These are phyloP conservation scores for Oxyteleia sp. DNA, from an alignment of 2,888 invertebrate genomes.

Conservation along the genomic window DNA sequence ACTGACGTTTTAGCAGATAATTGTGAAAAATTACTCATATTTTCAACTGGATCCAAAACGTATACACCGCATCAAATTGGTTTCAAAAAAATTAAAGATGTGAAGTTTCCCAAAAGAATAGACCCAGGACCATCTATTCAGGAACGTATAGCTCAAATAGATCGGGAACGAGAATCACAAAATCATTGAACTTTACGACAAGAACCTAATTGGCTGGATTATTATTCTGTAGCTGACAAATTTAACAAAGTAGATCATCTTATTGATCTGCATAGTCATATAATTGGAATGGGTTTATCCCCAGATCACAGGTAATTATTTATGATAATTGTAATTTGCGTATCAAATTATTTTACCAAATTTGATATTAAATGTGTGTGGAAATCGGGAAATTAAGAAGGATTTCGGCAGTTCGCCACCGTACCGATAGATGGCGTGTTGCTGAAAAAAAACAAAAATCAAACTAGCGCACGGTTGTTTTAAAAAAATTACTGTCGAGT, in stretches of 20 bases:
- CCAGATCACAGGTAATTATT: conserved; percentile 92
- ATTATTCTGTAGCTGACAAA: conserved; percentile 90
- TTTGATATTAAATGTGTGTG: too few species aligned
- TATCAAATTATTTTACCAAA: too few species aligned
- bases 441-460: too few species aligned
- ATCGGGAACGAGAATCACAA: conserved; percentile 88
- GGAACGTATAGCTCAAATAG: conserved; percentile 90
- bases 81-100: conserved; percentile 92
- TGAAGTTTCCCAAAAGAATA: conserved; percentile 91
- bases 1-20: conserved; percentile 88
- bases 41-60: conserved; percentile 94
- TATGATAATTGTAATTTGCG: too few species aligned
- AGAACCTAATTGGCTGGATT: conserved; percentile 91
- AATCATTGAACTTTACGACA: conserved; percentile 87
- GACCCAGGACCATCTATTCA: conserved; percentile 91
- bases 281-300: conserved; percentile 95
- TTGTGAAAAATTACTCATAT: conserved; percentile 92
- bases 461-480: too few species aligned
- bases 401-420: too few species aligned
- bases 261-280: conserved; percentile 95
- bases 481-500: too few species aligned
- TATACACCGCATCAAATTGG: conserved; percentile 96
- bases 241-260: conserved; percentile 93
- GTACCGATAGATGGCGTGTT: too few species aligned
- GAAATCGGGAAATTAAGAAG: too few species aligned